These are phyloP conservation scores for Triplophysa dalaica DNA, from an alignment of 2,113 vertebrate species.

Conservation along the genomic window DNA sequence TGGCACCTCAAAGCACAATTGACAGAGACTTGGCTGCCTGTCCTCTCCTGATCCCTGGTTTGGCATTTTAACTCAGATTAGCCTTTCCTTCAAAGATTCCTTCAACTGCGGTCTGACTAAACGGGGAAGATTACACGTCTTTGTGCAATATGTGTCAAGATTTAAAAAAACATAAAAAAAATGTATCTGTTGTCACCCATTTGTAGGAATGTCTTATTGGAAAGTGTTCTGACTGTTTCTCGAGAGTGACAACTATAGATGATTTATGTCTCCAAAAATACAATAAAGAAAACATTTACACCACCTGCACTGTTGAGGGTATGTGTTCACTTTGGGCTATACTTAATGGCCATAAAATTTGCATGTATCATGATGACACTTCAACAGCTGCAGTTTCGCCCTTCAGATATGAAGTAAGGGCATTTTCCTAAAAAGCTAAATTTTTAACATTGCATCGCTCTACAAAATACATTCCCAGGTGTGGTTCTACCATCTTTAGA, in stretches of 20 bases:
- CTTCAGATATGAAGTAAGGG: not conserved
- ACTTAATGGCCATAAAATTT: slow-evolving; percentile 53
- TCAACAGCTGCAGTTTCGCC: slow-evolving; percentile 29
- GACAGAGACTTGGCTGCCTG: slow-evolving; percentile 53
- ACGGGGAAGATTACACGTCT: not conserved
- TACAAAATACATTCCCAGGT: too few species aligned
- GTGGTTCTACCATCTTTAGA: too few species aligned
- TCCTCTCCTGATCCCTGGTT: slow-evolving; percentile 46
- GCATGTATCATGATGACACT: slow-evolving; percentile 25
- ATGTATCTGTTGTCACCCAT: too few species aligned
- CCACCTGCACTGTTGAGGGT: slow-evolving; percentile 60
- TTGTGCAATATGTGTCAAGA: not conserved
- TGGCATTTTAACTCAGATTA: slow-evolving; percentile 17
- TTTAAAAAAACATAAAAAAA: not conserved
- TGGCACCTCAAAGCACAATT: slow-evolving; percentile 54
- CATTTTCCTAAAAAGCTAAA: not conserved
- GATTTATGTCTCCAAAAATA: not conserved
- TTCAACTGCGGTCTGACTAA: not conserved
- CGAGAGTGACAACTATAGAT: not conserved
- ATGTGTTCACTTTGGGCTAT: slow-evolving; percentile 61
- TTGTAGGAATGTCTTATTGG: not conserved
- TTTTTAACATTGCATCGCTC: too few species aligned
- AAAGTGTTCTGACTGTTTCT: not conserved
- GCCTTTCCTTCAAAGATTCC: not conserved
- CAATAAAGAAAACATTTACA: slow-evolving; percentile 43